Conservation (phyloP, 2,113 vertebrate genomes). For the Rhipidura dahli region DNA sequence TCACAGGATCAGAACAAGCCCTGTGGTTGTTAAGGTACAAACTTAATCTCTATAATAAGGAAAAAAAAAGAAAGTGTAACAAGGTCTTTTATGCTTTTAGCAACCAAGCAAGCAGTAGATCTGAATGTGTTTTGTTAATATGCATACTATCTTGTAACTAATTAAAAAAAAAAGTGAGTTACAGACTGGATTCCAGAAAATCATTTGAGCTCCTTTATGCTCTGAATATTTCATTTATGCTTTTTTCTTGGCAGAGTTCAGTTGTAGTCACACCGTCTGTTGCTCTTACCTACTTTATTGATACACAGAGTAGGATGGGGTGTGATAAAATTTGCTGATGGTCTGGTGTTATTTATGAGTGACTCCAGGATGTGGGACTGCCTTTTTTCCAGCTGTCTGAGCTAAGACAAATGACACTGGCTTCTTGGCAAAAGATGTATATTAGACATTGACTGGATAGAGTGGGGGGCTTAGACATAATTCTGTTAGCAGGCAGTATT, state of each 20-base stretch:
- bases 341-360: constrained; percentile 25
- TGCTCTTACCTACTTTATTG: background rate
- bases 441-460: constrained; percentile 67
- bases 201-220: background rate
- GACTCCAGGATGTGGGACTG: constrained; percentile 37
- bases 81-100: background rate
- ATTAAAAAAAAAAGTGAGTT: background rate
- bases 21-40: constrained; percentile 94
- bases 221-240: constrained; percentile 31
- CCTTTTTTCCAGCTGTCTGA: constrained; percentile 60
- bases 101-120: background rate
- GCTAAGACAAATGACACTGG: constrained; percentile 56
- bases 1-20: constrained; percentile 95
- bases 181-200: background rate
- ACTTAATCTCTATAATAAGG: constrained; percentile 55
- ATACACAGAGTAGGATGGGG: background rate
- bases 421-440: constrained; percentile 50
- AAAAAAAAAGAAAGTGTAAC: background rate
- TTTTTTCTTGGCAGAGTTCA: constrained; percentile 1
- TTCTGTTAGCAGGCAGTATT: constrained; percentile 69
- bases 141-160: background rate
- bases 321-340: constrained; percentile 18
- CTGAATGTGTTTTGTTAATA: background rate
- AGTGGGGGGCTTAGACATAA: constrained; percentile 65
- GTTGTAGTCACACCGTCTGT: constrained; percentile 4